Base-by-base conservation (phyloP, 2,113 vertebrate genomes). In the Acrocephalus arundinaceus region DNA sequence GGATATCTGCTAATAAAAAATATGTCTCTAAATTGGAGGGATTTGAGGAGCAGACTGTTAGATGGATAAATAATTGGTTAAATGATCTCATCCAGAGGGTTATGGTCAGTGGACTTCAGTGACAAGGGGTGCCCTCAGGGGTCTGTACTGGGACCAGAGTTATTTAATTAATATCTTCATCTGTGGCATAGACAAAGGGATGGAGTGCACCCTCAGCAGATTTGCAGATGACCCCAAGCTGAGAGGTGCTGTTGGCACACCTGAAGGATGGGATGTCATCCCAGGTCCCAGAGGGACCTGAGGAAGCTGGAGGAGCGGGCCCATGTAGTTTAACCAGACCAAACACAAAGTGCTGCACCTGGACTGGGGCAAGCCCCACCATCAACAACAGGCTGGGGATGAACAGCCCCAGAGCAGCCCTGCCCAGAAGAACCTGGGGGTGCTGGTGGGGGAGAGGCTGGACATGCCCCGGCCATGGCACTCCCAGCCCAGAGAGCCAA, bases 361-460 rank as follows among this genome's bases (percentile, higher is more conserved):
- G 54, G 28, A 6, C 2, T 18, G 15, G 46, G 46, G 6, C 9
- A 77, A 52, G 4, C 5, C 4, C 25, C 2, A 4, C 4, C 35
- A 9, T 31, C 12, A 55, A 2, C 22, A 33, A 33, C 5, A 45
- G 18, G 27, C 27, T 52, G 37, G 27, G 4, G 7, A 63, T 46
- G 3, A 33, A 52, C 17, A 51, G 37, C 14, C 0, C 2, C 1
- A 51, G 62, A 31, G 10, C 25, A 51, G 43, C 37, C 8, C 37
- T 37, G 45, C 0, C 0, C 0, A 37, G 72, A 25, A 31, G 15
- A 21, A 17, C 5, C 5, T 43, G 1, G 19, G 7, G 12, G 1
- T 49, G 24, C 12, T 41, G 33, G 6, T 33, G 37, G 21, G 1
- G 37, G 37, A 54, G 33, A 46, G 55, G 27, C 18, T 51, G 45